phyloP scores from a whole-genome alignment of 1,140 invertebrate species.

The Drosophila elegans region DNA sequence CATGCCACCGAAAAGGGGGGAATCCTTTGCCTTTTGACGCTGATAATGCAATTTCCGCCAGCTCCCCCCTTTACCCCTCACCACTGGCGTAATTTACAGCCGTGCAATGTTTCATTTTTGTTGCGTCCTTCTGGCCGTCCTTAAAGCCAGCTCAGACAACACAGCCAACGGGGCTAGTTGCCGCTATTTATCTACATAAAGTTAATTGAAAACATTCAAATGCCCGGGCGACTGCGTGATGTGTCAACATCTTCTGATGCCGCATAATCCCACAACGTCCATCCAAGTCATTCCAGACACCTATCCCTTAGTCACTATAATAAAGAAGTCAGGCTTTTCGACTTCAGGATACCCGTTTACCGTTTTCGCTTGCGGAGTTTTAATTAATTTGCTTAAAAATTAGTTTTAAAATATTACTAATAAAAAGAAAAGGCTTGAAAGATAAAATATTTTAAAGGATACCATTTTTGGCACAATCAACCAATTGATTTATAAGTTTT shows the following conservation, averaged over 20 bases:
- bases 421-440: no score
- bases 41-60: constrained; percentile 81
- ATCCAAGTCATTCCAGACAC: constrained; percentile 8
- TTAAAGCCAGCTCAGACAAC: constrained; percentile 48
- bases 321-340: background rate
- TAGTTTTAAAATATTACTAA: no score
- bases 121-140: constrained; percentile 38
- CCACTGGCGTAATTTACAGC: constrained; percentile 68
- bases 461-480: no score
- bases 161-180: constrained; percentile 42
- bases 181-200: constrained; percentile 78
- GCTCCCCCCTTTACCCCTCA: constrained; percentile 7
- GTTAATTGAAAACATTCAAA: constrained; percentile 82
- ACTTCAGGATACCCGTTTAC: background rate
- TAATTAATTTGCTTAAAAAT: no score
- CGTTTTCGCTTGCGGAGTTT: no score
- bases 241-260: constrained; percentile 76
- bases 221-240: constrained; percentile 62
- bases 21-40: constrained; percentile 71
- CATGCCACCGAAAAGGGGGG: constrained; percentile 42
- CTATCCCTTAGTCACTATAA: background rate
- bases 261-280: constrained; percentile 53
- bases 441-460: no score
- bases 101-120: constrained; percentile 80
- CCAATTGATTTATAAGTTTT: no score